These are phyloP conservation scores for Schlechtendalia chinensis DNA, from an alignment of 1,140 invertebrate species.

Conservation along the genomic window DNA sequence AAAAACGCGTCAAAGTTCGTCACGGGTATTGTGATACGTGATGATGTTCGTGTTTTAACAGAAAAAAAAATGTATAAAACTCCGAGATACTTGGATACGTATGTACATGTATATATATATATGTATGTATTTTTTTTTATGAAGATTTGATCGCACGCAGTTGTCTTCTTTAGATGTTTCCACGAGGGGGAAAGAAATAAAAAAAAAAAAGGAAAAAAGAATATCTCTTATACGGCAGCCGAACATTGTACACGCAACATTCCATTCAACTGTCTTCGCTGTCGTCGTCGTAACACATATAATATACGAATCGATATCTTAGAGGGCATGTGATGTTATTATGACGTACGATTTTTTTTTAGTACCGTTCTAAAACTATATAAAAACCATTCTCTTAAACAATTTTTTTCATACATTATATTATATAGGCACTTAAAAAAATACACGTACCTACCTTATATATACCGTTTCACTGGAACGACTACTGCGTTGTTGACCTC, in stretches of 20 bases:
- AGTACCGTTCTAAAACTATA: background rate
- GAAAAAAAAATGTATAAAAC: too few relatives aligned
- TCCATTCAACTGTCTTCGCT: slow-evolving; percentile 7
- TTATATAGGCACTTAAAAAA: too few relatives aligned
- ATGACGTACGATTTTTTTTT: slow-evolving; percentile 24
- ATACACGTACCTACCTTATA: too few relatives aligned
- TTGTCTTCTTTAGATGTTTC: background rate
- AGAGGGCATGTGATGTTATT: slow-evolving; percentile 1
- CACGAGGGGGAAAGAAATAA: background rate
- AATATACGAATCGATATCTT: slow-evolving; percentile 25
- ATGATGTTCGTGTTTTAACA: too few relatives aligned
- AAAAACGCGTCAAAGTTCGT: too few relatives aligned
- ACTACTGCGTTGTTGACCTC: too few relatives aligned
- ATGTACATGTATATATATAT: too few relatives aligned
- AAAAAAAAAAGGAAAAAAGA: background rate
- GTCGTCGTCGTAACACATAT: slow-evolving; percentile 7
- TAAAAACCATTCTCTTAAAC: background rate
- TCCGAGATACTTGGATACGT: too few relatives aligned
- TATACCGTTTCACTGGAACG: too few relatives aligned
- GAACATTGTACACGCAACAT: background rate
- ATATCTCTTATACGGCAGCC: background rate
- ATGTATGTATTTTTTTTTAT: background rate
- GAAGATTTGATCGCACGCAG: background rate
- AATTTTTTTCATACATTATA: too few relatives aligned
- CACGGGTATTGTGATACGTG: too few relatives aligned